A percentile compares a stretch with the other conserved stretches of the same genome.
phyloP scores from a whole-genome alignment of 2,888 invertebrate species.

The Germaria angustata region DNA sequence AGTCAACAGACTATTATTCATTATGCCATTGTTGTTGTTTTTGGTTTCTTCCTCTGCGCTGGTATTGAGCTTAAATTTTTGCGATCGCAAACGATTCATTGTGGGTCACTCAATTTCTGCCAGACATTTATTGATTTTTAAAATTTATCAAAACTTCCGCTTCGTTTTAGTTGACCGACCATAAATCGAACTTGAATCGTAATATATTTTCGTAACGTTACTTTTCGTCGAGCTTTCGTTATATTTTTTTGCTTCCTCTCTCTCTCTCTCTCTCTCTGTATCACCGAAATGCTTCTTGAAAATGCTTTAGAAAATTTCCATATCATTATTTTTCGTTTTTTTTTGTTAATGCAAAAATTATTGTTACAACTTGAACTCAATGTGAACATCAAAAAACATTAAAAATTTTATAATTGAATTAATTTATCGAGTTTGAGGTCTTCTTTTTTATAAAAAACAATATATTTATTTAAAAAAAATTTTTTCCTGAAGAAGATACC shows the following conservation, averaged over 20 bases:
- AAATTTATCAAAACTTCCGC: no score
- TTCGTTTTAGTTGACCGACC: no score
- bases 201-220: no score
- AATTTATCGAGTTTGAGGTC: no score
- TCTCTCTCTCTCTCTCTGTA: neutral
- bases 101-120: neutral
- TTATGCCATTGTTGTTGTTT: conserved; percentile 48
- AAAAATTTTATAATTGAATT: no score
- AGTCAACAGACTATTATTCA: conserved; percentile 72
- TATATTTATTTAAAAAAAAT: no score
- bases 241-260: neutral
- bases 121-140: conserved; percentile 30
- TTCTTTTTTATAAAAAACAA: no score
- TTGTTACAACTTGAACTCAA: conserved; percentile 31
- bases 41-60: conserved; percentile 56
- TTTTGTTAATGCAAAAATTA: conserved; percentile 21
- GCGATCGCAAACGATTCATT: conserved; percentile 76
- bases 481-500: no score
- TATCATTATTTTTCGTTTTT: neutral
- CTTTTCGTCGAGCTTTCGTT: neutral
- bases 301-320: conserved; percentile 12
- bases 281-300: neutral
- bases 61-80: conserved; percentile 72
- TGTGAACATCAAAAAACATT: no score
- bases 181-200: no score